Evolutionary conservation across 2,888 invertebrate species (phyloP).

Genomic region (Harpalus rubripes): DNA sequence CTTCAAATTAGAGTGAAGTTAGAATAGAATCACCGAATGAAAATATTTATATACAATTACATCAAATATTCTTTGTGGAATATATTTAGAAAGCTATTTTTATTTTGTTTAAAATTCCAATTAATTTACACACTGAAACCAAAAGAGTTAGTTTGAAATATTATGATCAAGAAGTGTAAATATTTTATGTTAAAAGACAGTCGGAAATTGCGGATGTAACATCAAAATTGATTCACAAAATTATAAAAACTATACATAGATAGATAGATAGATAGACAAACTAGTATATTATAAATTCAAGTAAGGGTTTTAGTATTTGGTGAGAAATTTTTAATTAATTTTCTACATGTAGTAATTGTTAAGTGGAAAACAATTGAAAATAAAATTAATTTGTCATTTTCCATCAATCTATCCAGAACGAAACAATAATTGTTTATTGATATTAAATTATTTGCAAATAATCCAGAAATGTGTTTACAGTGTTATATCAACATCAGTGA

Average conservation of each 20-base stretch:
- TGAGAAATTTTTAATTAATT: no score
- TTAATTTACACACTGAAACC: neutral
- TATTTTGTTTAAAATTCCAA: neutral
- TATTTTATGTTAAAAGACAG: no score
- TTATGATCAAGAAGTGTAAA: no score
- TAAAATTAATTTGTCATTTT: neutral
- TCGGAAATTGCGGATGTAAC: no score
- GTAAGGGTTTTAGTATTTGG: no score
- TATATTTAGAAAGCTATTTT: slow-evolving; percentile 13
- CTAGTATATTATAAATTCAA: no score
- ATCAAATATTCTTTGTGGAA: slow-evolving; percentile 8
- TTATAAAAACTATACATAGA: no score
- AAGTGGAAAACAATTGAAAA: neutral
- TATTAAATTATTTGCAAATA: neutral
- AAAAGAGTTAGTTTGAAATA: no score
- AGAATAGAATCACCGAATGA: neutral
- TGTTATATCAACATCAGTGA: neutral
- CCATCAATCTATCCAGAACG: neutral
- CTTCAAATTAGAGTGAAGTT: no score
- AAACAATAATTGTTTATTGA: neutral
- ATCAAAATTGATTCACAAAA: no score
- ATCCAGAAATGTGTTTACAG: neutral
- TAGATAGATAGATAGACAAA: no score
- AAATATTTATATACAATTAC: slow-evolving; percentile 28
- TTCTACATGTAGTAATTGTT: no score